phyloP scores from a whole-genome alignment of 2,797 vertebrate genomes.

The Etheostoma perlongum region DNA sequence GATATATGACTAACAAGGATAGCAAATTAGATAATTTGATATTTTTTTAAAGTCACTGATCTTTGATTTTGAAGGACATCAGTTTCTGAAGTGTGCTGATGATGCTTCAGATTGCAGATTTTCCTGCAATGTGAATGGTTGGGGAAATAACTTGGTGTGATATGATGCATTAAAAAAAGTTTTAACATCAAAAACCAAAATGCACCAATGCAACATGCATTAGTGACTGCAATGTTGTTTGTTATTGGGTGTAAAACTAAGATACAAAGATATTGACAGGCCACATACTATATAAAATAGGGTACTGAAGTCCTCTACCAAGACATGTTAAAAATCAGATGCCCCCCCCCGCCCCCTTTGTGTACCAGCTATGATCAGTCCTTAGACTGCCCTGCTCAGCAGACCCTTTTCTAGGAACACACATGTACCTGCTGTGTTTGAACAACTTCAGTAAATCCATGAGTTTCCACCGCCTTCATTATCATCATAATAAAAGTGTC shows the following conservation, averaged over 20 bases:
- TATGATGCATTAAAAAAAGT: not conserved
- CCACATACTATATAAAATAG: not conserved
- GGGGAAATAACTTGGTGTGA: not conserved
- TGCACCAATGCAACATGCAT: not conserved
- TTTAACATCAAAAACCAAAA: not conserved
- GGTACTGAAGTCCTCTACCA: not conserved
- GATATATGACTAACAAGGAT: conserved; percentile 32
- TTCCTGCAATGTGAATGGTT: not conserved
- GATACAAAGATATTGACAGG: not conserved
- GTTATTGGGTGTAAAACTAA: conserved; percentile 2
- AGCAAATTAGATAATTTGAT: conserved; percentile 5
- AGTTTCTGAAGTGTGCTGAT: conserved; percentile 2
- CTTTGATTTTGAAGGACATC: conserved; percentile 10
- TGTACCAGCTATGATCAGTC: conserved; percentile 45
- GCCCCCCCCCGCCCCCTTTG: too few species aligned
- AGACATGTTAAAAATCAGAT: not conserved
- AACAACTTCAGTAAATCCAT: conserved; percentile 69
- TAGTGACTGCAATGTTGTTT: not conserved
- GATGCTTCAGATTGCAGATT: not conserved
- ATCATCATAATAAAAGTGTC: conserved; percentile 79
- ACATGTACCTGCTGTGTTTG: conserved; percentile 56
- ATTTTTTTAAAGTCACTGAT: not conserved
- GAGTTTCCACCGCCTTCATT: conserved; percentile 69
- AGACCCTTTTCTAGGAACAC: conserved; percentile 49
- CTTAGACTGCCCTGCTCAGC: conserved; percentile 50